Evolutionary conservation across 2,113 vertebrate genomes (phyloP).

Genomic region (Propithecus coquereli): DNA sequence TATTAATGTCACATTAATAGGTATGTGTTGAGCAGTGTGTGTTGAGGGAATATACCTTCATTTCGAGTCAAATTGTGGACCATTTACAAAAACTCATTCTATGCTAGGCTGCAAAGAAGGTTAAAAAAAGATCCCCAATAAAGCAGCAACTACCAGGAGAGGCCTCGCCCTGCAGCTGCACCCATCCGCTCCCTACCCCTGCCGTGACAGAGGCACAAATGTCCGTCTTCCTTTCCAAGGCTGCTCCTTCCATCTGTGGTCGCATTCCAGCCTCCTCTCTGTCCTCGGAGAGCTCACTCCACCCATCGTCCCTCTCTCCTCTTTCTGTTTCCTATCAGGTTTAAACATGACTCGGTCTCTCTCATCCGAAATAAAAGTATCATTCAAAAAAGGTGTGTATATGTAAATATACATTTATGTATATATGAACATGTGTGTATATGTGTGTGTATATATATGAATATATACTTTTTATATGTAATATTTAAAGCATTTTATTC

Average conservation of each 20-base stretch:
- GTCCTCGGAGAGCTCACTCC: constrained; percentile 25
- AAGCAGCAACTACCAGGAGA: background rate
- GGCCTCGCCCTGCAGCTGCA: background rate
- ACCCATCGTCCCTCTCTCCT: background rate
- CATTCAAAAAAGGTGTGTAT: background rate
- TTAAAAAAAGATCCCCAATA: background rate
- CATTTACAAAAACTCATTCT: background rate
- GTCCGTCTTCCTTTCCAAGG: constrained; percentile 6
- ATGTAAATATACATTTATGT: background rate
- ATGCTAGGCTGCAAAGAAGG: background rate
- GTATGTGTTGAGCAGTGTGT: background rate
- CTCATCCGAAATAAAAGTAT: background rate
- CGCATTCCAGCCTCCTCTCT: background rate
- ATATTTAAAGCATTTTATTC: background rate
- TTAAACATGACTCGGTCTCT: background rate
- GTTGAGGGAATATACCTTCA: background rate
- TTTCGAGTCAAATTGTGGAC: background rate
- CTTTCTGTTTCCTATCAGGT: background rate
- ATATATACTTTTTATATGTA: background rate
- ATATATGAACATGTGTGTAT: too few species aligned
- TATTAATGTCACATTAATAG: background rate
- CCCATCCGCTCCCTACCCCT: background rate
- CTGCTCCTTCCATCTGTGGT: constrained; percentile 9
- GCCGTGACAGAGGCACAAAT: background rate
- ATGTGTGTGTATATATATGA: background rate